Percentiles rank a stretch among this genome's conserved stretches.
Conservation (phyloP, 2,797 vertebrate species). For the Tapirus indicus region DNA sequence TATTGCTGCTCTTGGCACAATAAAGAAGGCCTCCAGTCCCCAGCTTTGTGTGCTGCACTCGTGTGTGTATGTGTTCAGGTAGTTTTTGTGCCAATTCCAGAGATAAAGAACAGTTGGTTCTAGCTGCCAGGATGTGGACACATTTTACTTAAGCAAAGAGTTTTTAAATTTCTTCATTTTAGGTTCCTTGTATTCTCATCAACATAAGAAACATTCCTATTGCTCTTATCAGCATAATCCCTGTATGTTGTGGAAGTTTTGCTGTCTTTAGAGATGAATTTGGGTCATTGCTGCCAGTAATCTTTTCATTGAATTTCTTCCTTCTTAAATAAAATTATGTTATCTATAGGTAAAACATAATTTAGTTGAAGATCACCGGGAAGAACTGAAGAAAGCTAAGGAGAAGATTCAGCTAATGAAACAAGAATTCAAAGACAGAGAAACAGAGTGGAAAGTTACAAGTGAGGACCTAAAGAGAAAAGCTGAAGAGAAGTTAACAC, state of each 20-base stretch:
- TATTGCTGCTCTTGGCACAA: not conserved
- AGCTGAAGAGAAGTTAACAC: constrained; percentile 78
- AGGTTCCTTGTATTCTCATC: not conserved
- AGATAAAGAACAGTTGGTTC: not conserved
- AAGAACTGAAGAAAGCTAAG: constrained; percentile 78
- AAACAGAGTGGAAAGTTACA: constrained; percentile 82
- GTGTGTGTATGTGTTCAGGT: not conserved
- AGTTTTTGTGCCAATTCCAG: not conserved
- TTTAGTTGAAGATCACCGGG: constrained; percentile 81
- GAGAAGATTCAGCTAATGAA: constrained; percentile 81
- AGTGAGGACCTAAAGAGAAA: constrained; percentile 69
- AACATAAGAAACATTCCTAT: not conserved
- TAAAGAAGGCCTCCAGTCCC: accelerated
- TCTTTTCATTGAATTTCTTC: not conserved
- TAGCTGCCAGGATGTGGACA: not conserved
- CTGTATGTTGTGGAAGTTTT: not conserved
- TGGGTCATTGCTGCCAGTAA: not conserved
- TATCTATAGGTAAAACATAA: constrained; percentile 77
- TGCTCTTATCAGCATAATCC: not conserved
- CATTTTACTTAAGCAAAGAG: not conserved
- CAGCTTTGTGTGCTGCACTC: not conserved
- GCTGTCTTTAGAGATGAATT: not conserved
- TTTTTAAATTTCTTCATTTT: not conserved
- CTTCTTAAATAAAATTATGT: not conserved
- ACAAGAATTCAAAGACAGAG: constrained; percentile 76